Evolutionary conservation across 2,888 invertebrate genomes (phyloP), one percentile per base, ranked within the genome.

Genomic region (Amaurobius ferox): DNA sequence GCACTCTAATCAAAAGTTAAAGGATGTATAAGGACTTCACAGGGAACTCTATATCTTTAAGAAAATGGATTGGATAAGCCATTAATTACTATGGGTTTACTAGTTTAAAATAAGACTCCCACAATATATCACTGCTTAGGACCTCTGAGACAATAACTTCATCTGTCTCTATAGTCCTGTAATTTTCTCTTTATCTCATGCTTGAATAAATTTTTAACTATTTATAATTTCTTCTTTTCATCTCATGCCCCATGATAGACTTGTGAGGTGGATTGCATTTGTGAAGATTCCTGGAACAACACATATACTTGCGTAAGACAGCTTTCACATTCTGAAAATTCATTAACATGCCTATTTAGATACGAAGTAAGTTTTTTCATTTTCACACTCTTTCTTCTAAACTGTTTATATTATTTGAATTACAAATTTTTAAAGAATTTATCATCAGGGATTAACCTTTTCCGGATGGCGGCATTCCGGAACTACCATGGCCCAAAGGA

Each of bases 251-350:
- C 48, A 89, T 88, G 86, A 89, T 89, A 96, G 94, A 92, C 94
- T 90, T 96, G 96, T 89, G 92, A 92, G 28, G 91, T 90, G 66
- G 90, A 90, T 79, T 97, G 97, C 91, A 96, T 97, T 89, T 97
- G 97, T 90, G 95, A 97, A 90, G 97, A 97, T 91, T 92, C 94
- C 0, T 93, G 91, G 89, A 97, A 97, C 91, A 97, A 97, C 90
- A 96, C 97, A 0, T 97, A 94, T 90, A 92, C 93, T 0, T 97
- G 97, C 90, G 90, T 96, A n/a, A 91, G 96, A 35, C 93, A 94
- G 89, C 91, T 96, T 68, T 93, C 93, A 0, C 89, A 92, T 0
- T 89, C 35, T 29, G 90, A 92, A 40, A 92, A 94, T 89, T 92
- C 93, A 88, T 93, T 95, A 94, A 94, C 92, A 90, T 95, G 95